These are phyloP conservation scores for Hepsetus odoe DNA, from an alignment of 2,113 vertebrate genomes.

Conservation along the genomic window DNA sequence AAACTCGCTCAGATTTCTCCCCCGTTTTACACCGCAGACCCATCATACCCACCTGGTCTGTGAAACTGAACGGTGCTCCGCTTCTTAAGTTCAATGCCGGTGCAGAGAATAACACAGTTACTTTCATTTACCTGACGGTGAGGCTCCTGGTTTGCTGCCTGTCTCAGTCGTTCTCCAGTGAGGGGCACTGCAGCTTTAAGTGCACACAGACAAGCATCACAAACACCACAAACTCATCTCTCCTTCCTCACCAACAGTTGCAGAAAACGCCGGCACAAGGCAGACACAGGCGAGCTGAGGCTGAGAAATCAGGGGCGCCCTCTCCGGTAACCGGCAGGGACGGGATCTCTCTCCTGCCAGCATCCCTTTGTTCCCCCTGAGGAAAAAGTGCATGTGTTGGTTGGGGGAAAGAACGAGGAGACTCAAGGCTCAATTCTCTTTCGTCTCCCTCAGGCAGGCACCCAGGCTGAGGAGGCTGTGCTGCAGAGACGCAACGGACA, in stretches of 20 bases:
- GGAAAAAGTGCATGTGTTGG: constrained; percentile 54
- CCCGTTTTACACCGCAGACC: background rate
- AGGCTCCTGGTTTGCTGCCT: background rate
- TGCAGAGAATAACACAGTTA: background rate
- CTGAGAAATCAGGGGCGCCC: constrained; percentile 53
- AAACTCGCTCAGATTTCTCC: constrained; percentile 26
- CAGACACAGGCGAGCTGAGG: constrained; percentile 50
- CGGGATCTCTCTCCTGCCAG: constrained; percentile 40
- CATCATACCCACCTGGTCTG: background rate
- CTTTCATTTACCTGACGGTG: constrained; percentile 26
- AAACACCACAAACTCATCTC: constrained; percentile 70
- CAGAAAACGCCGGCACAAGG: constrained; percentile 41
- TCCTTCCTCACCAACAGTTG: constrained; percentile 64
- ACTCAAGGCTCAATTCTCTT: constrained; percentile 56
- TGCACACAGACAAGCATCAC: constrained; percentile 62
- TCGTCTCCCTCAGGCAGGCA: constrained; percentile 65
- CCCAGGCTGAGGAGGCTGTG: constrained; percentile 63
- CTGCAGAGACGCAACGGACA: constrained; percentile 63
- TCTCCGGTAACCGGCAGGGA: constrained; percentile 49
- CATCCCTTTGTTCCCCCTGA: constrained; percentile 68
- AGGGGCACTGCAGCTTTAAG: constrained; percentile 71
- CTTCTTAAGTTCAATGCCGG: background rate
- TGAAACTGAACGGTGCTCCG: background rate
- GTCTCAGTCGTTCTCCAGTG: background rate
- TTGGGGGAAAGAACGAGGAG: constrained; percentile 35